Evolutionary conservation across 1,140 invertebrate genomes (phyloP).

Genomic region (Adoxophyes honmai): DNA sequence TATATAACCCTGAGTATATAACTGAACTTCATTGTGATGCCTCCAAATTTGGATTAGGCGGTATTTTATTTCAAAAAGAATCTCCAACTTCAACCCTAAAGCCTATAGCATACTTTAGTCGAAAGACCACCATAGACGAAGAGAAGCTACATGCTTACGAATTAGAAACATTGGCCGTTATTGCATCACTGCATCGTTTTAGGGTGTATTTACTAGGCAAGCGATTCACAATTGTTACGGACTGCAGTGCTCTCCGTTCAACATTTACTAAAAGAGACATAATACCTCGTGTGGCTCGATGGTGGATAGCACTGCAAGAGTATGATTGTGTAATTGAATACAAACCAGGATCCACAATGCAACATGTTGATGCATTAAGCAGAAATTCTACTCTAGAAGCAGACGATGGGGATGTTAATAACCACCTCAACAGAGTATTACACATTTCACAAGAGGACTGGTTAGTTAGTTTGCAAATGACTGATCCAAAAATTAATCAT

Average conservation of each 20-base stretch:
- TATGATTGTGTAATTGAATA: constrained; percentile 35
- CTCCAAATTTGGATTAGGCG: constrained; percentile 19
- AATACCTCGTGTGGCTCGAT: constrained; percentile 33
- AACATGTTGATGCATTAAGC: constrained; percentile 36
- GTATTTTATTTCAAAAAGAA: constrained; percentile 24
- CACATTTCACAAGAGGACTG: too few relatives aligned
- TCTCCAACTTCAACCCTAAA: constrained; percentile 26
- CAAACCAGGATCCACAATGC: constrained; percentile 27
- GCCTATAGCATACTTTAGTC: constrained; percentile 36
- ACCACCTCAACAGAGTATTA: too few relatives aligned
- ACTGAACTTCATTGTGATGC: constrained; percentile 38
- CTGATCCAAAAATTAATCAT: too few relatives aligned
- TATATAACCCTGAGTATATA: constrained; percentile 15
- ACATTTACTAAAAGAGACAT: constrained; percentile 33
- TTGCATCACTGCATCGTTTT: constrained; percentile 36
- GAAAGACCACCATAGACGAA: constrained; percentile 29
- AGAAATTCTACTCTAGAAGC: too few relatives aligned
- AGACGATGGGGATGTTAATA: too few relatives aligned
- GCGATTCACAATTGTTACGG: constrained; percentile 48
- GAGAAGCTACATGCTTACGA: constrained; percentile 38
- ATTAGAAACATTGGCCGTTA: constrained; percentile 38
- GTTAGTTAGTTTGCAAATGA: too few relatives aligned
- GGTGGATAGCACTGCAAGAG: constrained; percentile 35
- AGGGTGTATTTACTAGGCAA: constrained; percentile 43
- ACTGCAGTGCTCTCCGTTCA: constrained; percentile 42